A percentile compares a stretch with the other conserved stretches of the same genome.
phyloP scores from a whole-genome alignment of 2,888 invertebrate genomes.

The Drosophila flavopinicola region DNA sequence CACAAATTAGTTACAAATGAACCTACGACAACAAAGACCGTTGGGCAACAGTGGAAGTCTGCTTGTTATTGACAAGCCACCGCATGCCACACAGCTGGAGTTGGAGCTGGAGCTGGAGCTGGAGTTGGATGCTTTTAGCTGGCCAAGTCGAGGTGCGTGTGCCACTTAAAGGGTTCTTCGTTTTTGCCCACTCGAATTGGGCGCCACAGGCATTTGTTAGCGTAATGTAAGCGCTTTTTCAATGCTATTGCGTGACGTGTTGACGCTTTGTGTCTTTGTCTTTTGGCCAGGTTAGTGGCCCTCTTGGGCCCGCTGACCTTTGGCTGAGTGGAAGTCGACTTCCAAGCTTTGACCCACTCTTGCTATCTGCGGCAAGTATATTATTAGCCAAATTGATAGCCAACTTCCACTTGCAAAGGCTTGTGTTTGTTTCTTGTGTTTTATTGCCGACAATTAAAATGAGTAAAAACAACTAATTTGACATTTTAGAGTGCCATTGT shows the following conservation, averaged over 20 bases:
- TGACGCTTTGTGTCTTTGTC: constrained; percentile 7
- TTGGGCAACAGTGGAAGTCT: constrained; percentile 43
- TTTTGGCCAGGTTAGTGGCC: constrained; percentile 15
- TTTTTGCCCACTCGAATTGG: constrained; percentile 45
- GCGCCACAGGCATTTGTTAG: too few relatives aligned
- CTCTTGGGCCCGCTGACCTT: constrained; percentile 34
- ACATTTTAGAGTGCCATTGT: constrained; percentile 31
- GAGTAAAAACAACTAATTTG: constrained; percentile 22
- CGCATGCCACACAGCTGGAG: constrained; percentile 31
- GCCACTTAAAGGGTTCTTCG: constrained; percentile 39
- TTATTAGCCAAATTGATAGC: constrained; percentile 31
- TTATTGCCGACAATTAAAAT: constrained; percentile 42
- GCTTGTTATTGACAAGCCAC: constrained; percentile 60
- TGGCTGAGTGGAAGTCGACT: constrained; percentile 23
- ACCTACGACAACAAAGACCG: constrained; percentile 72
- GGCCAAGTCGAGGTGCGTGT: constrained; percentile 29
- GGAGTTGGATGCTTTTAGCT: background rate
- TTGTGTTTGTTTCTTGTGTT: constrained; percentile 8
- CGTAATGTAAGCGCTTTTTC: constrained; percentile 20
- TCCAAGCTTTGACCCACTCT: constrained; percentile 44
- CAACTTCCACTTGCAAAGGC: constrained; percentile 25
- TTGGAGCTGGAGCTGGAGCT: background rate
- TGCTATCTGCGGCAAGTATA: constrained; percentile 6
- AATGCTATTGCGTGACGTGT: constrained; percentile 52
- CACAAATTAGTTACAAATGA: constrained; percentile 80